These are phyloP conservation scores for Lacerta viridis DNA, from an alignment of 2,797 vertebrate genomes.

Conservation along the genomic window DNA sequence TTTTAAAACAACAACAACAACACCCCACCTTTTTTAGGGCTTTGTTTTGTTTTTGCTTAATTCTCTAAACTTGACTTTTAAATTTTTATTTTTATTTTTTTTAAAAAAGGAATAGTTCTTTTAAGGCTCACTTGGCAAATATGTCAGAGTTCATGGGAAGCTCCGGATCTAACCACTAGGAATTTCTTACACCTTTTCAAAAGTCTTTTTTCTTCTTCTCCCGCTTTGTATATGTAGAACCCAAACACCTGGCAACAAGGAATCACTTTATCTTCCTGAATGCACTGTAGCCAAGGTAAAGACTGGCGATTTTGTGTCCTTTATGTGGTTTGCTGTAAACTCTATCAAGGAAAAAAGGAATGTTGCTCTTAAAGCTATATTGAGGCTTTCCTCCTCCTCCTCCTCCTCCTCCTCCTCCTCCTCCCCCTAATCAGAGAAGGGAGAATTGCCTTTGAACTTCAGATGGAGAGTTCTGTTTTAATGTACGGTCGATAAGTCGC, in stretches of 20 bases:
- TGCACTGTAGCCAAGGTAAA: conserved; percentile 82
- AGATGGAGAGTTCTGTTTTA: conserved; percentile 60
- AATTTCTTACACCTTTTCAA: conserved; percentile 44
- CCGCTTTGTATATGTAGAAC: conserved; percentile 73
- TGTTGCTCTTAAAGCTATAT: background rate
- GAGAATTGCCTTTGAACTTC: conserved; percentile 60
- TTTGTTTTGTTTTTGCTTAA: conserved; percentile 3
- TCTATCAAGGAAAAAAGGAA: conserved; percentile 36
- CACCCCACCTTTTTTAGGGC: too few relatives aligned
- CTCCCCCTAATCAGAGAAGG: conserved; percentile 29
- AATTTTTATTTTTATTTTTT: background rate
- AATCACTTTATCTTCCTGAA: conserved; percentile 73
- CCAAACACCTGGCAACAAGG: conserved; percentile 73
- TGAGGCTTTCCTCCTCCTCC: conserved; percentile 43
- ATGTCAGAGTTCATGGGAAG: conserved; percentile 44
- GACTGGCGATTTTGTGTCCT: conserved; percentile 59
- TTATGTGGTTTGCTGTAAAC: conserved; percentile 45
- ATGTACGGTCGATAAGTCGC: conserved; percentile 64
- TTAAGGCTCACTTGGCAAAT: background rate
- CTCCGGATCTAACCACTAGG: conserved; percentile 46
- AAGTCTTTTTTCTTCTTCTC: conserved; percentile 53
- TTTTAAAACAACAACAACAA: background rate
- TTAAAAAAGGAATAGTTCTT: background rate
- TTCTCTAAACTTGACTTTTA: conserved; percentile 55
- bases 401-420: background rate